Evolutionary conservation across 2,797 vertebrate species (phyloP).

Genomic region (Echiichthys vipera): DNA sequence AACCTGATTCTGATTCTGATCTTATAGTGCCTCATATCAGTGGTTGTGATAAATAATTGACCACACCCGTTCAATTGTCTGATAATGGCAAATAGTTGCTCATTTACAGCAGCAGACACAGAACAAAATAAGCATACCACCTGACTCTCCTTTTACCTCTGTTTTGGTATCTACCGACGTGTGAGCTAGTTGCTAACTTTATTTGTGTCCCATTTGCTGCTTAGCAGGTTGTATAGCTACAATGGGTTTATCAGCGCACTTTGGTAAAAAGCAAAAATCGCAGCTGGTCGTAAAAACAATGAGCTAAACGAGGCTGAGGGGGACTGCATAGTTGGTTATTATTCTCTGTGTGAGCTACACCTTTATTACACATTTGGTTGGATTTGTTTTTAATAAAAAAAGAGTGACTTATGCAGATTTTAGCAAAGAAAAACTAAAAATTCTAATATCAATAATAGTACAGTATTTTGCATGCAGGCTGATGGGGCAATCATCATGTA

Average conservation of each 20-base stretch:
- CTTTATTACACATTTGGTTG: conserved; percentile 10
- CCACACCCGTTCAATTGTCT: no score
- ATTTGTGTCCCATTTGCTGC: neutral
- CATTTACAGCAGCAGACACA: no score
- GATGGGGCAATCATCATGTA: conserved; percentile 48
- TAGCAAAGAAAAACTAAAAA: conserved; percentile 7
- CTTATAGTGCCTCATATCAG: no score
- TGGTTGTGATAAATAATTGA: no score
- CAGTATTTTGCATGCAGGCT: conserved; percentile 11
- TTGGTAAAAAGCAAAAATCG: neutral
- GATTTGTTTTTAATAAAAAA: conserved; percentile 1
- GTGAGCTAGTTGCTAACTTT: neutral
- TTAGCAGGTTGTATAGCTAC: neutral
- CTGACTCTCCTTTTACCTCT: neutral
- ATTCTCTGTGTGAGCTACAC: neutral
- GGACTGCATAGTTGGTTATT: neutral
- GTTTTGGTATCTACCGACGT: neutral
- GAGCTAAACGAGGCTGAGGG: neutral
- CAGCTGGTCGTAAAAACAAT: neutral
- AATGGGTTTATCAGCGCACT: neutral
- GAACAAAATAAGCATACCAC: no score
- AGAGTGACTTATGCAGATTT: conserved; percentile 16
- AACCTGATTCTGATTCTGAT: no score
- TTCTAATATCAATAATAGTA: conserved; percentile 5
- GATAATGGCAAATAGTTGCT: no score